Conservation (phyloP, 2,113 vertebrate species). For the Indicator maculatus region DNA sequence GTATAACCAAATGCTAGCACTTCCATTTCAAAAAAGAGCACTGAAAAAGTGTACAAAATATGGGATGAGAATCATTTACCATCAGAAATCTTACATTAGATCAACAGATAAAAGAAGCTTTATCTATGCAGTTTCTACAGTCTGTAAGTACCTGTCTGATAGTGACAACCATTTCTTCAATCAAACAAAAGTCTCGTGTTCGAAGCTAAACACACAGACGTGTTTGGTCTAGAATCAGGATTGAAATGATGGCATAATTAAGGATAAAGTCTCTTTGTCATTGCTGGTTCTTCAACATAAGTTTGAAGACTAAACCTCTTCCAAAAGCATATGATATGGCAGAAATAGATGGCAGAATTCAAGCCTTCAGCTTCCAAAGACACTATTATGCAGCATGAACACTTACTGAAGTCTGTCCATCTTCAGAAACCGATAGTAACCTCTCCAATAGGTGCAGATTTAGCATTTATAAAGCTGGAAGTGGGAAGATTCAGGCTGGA, state of each 20-base stretch:
- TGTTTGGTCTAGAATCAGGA: slow-evolving; percentile 10
- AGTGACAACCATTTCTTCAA: background rate
- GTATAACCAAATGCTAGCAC: background rate
- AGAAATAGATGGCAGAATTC: background rate
- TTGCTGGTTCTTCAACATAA: background rate
- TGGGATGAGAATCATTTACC: background rate
- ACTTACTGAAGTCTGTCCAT: background rate
- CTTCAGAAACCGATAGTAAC: background rate
- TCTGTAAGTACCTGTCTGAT: background rate
- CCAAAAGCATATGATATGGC: background rate
- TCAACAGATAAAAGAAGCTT: background rate
- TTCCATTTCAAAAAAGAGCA: background rate
- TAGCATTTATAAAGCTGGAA: background rate
- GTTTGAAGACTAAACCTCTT: background rate
- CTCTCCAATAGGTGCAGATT: background rate
- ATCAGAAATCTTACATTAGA: background rate
- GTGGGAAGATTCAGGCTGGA: no score
- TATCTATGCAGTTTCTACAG: background rate
- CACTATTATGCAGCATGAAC: background rate
- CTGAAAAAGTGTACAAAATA: background rate
- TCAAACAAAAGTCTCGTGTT: background rate
- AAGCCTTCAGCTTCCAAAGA: background rate
- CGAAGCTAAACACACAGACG: background rate
- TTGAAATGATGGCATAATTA: background rate
- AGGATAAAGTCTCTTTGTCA: background rate